These are phyloP conservation scores for Gorsachius goisagi DNA, from an alignment of 2,113 vertebrate genomes.

Conservation along the genomic window DNA sequence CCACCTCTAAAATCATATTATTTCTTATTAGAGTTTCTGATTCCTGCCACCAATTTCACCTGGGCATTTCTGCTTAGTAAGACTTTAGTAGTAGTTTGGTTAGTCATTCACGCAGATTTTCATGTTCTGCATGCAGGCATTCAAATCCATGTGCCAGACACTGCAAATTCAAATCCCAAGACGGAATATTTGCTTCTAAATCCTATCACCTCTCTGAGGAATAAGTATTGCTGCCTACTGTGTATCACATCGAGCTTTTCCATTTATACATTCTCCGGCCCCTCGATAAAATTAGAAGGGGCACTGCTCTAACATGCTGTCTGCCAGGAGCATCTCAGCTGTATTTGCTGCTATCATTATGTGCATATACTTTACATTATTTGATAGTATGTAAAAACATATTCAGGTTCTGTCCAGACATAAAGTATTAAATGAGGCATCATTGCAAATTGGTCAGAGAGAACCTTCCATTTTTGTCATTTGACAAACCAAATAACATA, in stretches of 20 bases:
- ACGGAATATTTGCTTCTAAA: neutral
- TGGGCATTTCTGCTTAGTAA: neutral
- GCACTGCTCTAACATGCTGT: neutral
- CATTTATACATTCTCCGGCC: neutral
- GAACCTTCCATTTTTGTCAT: neutral
- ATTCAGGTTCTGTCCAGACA: neutral
- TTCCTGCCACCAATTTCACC: neutral
- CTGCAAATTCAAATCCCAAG: neutral
- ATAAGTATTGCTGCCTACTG: neutral
- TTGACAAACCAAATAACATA: neutral
- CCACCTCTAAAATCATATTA: neutral
- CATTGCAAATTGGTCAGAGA: neutral
- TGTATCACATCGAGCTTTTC: neutral
- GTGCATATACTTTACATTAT: constrained; percentile 29
- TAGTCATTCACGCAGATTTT: neutral
- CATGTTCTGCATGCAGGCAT: neutral
- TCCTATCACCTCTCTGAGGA: neutral
- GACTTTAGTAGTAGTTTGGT: neutral
- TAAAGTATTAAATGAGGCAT: neutral
- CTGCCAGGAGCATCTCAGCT: neutral
- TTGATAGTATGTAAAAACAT: constrained; percentile 11
- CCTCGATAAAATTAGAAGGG: constrained; percentile 11
- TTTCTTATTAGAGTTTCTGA: neutral
- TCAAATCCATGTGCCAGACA: neutral
- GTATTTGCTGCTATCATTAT: neutral